phyloP scores from a whole-genome alignment of 2,113 vertebrate species.

The Tetrax tetrax region DNA sequence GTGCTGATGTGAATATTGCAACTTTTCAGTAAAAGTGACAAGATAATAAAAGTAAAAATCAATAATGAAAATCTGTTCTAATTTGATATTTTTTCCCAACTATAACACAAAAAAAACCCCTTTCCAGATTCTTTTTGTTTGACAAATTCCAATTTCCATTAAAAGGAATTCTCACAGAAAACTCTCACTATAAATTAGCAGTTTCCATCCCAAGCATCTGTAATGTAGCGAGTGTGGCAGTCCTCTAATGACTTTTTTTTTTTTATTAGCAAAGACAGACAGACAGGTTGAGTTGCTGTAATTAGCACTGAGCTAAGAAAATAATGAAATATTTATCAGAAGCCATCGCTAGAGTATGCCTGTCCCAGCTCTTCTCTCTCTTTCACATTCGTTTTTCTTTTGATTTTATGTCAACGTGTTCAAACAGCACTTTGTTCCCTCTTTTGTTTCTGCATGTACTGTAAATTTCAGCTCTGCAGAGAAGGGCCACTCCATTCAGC shows the following conservation, averaged over 20 bases:
- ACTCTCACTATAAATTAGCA: slow-evolving; percentile 12
- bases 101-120: not conserved
- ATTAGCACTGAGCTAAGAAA: slow-evolving; percentile 23
- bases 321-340: slow-evolving; percentile 29
- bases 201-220: not conserved
- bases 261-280: not conserved
- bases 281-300: not conserved
- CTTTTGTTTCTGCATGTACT: slow-evolving; percentile 51
- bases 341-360: not conserved
- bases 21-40: not conserved
- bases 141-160: not conserved
- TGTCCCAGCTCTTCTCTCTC: not conserved
- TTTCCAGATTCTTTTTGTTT: not conserved
- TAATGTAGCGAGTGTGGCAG: not conserved
- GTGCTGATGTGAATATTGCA: not conserved
- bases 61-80: not conserved
- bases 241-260: slow-evolving; percentile 6
- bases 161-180: not conserved
- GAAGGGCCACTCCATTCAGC: not conserved
- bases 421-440: slow-evolving; percentile 50
- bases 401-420: not conserved
- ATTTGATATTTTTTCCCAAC: not conserved
- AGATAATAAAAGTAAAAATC: not conserved
- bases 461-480: slow-evolving; percentile 19
- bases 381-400: not conserved